phyloP scores from a whole-genome alignment of 1,140 invertebrate genomes.

The Magallana angulata region DNA sequence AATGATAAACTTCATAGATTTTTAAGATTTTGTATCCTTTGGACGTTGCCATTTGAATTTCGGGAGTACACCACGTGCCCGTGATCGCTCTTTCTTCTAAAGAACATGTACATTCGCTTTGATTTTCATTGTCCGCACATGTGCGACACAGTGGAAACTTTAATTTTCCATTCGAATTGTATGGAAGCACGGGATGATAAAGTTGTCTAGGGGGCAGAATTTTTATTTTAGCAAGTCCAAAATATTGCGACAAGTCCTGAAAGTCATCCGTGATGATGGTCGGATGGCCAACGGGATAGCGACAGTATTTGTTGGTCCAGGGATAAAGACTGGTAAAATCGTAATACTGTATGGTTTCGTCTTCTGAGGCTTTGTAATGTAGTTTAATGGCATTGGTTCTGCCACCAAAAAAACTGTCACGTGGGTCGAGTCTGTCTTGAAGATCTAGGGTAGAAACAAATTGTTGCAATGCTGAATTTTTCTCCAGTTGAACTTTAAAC shows the following conservation, averaged over 20 bases:
- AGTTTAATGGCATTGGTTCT: conserved; percentile 47
- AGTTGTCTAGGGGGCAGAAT: conserved; percentile 28
- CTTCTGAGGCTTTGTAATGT: conserved; percentile 11
- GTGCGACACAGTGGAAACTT: conserved; percentile 47
- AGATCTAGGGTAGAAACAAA: conserved; percentile 30
- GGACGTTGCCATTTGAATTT: conserved; percentile 68
- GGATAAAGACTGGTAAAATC: conserved; percentile 53
- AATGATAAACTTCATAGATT: conserved; percentile 77
- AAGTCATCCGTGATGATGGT: conserved; percentile 44
- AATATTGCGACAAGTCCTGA: conserved; percentile 18
- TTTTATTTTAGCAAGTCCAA: conserved; percentile 47
- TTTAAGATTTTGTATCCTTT: conserved; percentile 75
- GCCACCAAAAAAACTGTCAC: conserved; percentile 53
- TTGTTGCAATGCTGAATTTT: not conserved
- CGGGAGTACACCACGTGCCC: conserved; percentile 53
- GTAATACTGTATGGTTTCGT: conserved; percentile 46
- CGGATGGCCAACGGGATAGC: conserved; percentile 48
- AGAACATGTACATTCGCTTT: conserved; percentile 12
- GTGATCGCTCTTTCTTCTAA: conserved; percentile 39
- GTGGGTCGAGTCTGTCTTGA: conserved; percentile 38
- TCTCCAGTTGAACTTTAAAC: conserved; percentile 28
- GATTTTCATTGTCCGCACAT: conserved; percentile 41
- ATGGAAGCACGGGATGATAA: conserved; percentile 50
- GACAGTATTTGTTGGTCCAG: conserved; percentile 40
- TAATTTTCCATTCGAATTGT: conserved; percentile 50